Base-by-base conservation (phyloP, 2,113 vertebrate genomes). In the Perca flavescens region DNA sequence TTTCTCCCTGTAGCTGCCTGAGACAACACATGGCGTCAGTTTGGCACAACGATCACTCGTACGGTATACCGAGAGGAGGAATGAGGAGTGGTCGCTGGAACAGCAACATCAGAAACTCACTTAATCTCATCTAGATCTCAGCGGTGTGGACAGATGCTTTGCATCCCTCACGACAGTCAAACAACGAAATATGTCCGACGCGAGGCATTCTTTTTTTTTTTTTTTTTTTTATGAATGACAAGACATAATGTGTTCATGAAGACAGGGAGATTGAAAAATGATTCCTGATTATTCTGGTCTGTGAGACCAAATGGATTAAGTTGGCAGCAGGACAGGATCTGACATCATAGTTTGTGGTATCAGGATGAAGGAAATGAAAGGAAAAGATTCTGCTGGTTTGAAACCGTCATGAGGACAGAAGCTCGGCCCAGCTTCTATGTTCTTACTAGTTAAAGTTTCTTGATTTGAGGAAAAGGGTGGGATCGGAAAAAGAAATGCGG, bases 1-100 rank as follows among this genome's bases (percentile, higher is more conserved):
- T 76, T 86, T 88, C 80, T 72, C 70, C 74, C 86, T 79, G 72
- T 92, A 95, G 95, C 92, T 94, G 92, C 94, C 92, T n/a, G 65
- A 88, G 88, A 89, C 70, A 57, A 78, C 46, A 77, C 83, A 60
- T 31, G 69, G 77, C 12, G 13, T 72, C 56, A 3, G 46, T 83
- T 84, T 83, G 82, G 89, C 86, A 83, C 63, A 79, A 28, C 11
- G 58, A 75, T 68, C 71, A 67, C 60, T 80, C 49, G 19, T 40
- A 34, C 54, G 74, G 70, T 74, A 40, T 16, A 21, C 52, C 10
- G 62, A 81, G 78, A 62, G 77, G 60, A 73, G 50, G 70, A 78
- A 75, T n/a, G 67, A 58, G 12, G 74, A 82, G 56, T 10, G 40
- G 69, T 65, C 60, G 10, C 31, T 16, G 40, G 54, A 31, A 71